These are phyloP conservation scores for Odontamblyopus lacepedii DNA, from an alignment of 2,797 vertebrate species.

Conservation along the genomic window DNA sequence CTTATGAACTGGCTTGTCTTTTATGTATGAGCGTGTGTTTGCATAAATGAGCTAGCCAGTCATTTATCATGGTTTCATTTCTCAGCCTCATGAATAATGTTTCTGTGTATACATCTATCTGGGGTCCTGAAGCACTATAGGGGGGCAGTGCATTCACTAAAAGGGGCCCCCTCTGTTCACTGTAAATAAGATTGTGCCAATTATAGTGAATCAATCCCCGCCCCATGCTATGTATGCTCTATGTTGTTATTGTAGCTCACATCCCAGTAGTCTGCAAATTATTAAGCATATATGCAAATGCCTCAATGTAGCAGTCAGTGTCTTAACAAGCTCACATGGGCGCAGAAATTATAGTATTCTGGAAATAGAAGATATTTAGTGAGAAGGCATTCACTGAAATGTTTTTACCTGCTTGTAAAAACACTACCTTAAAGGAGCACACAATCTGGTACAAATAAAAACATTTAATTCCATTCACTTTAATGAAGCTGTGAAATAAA, in stretches of 20 bases:
- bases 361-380: not conserved
- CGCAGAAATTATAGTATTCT: not conserved
- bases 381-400: not conserved
- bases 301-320: not conserved
- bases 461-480: too few relatives aligned
- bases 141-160: constrained; percentile 41
- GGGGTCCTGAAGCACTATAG: constrained; percentile 35
- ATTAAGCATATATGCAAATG: constrained; percentile 21
- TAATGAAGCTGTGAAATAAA: too few relatives aligned
- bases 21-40: constrained; percentile 51
- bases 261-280: constrained; percentile 29
- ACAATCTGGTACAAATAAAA: not conserved
- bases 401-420: not conserved
- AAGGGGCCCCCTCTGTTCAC: constrained; percentile 28
- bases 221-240: constrained; percentile 43
- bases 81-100: constrained; percentile 74
- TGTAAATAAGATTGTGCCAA: constrained; percentile 62
- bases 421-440: not conserved
- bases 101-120: constrained; percentile 58
- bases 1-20: constrained; percentile 23
- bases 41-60: constrained; percentile 62
- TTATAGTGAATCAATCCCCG: constrained; percentile 44
- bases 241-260: constrained; percentile 17
- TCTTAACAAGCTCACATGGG: not conserved
- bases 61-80: constrained; percentile 75